Conservation (phyloP, 1,140 invertebrate genomes). For the Tetragnatha versicolor region DNA sequence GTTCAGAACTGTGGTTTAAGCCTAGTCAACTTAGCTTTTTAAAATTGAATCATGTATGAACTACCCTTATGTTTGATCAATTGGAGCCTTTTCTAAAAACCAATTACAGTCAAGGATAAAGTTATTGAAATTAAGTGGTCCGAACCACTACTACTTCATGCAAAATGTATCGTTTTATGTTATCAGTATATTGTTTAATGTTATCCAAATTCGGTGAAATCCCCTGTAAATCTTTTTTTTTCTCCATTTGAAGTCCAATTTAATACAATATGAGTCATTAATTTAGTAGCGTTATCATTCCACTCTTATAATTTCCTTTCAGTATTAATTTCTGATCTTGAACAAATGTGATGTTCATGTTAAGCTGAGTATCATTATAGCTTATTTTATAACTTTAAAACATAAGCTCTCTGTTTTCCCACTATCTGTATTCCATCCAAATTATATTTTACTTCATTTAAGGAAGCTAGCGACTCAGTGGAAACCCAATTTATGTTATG, state of each 20-base stretch:
- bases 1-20: not conserved
- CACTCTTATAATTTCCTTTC: not conserved
- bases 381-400: not conserved
- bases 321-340: not conserved
- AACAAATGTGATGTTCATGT: not conserved
- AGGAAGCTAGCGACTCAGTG: slow-evolving; percentile 69
- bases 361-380: not conserved
- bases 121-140: too few species aligned
- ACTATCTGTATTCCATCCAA: not conserved
- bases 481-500: slow-evolving; percentile 93
- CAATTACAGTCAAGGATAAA: too few species aligned
- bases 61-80: too few species aligned
- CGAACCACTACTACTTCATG: too few species aligned
- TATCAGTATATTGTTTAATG: too few species aligned
- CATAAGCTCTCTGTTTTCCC: not conserved
- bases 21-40: too few species aligned
- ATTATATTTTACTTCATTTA: slow-evolving; percentile 25
- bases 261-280: not conserved
- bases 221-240: too few species aligned
- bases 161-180: too few species aligned
- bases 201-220: too few species aligned
- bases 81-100: too few species aligned
- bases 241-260: too few species aligned
- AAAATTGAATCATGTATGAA: too few species aligned
- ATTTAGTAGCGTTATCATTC: not conserved